Conservation (phyloP, 2,797 vertebrate genomes). For the Chloroceryle amazona region DNA sequence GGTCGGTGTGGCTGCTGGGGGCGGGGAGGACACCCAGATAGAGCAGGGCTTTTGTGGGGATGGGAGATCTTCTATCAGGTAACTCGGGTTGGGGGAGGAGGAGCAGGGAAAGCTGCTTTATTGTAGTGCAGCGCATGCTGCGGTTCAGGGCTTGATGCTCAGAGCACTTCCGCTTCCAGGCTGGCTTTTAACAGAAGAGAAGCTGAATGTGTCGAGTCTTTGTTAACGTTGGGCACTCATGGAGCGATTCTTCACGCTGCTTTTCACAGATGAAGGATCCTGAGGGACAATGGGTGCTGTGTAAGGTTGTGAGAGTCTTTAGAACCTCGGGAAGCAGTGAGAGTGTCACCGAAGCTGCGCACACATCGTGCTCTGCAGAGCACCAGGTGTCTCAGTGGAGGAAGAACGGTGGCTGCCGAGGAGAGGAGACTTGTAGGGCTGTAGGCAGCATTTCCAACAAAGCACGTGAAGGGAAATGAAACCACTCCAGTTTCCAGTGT, state of each 20-base stretch:
- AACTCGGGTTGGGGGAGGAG: not conserved
- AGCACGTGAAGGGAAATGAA: not conserved
- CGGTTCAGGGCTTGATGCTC: not conserved
- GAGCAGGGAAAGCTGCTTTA: not conserved
- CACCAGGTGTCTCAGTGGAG: not conserved
- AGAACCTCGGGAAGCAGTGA: not conserved
- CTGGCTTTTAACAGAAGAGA: not conserved
- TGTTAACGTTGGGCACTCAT: not conserved
- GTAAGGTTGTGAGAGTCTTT: not conserved
- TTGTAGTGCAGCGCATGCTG: fast-evolving
- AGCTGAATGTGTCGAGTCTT: not conserved
- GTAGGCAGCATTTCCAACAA: not conserved
- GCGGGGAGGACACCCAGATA: fast-evolving
- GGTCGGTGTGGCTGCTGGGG: not conserved
- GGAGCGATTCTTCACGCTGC: not conserved
- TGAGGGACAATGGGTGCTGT: not conserved
- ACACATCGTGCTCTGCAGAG: no score
- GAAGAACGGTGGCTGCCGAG: not conserved
- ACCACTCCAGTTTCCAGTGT: not conserved
- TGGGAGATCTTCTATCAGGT: not conserved
- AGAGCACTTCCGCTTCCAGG: not conserved
- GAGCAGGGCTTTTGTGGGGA: not conserved
- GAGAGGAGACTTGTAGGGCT: not conserved
- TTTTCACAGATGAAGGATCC: not conserved
- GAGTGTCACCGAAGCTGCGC: not conserved